phyloP scores from a whole-genome alignment of 2,113 vertebrate species.

The Balaeniceps rex region DNA sequence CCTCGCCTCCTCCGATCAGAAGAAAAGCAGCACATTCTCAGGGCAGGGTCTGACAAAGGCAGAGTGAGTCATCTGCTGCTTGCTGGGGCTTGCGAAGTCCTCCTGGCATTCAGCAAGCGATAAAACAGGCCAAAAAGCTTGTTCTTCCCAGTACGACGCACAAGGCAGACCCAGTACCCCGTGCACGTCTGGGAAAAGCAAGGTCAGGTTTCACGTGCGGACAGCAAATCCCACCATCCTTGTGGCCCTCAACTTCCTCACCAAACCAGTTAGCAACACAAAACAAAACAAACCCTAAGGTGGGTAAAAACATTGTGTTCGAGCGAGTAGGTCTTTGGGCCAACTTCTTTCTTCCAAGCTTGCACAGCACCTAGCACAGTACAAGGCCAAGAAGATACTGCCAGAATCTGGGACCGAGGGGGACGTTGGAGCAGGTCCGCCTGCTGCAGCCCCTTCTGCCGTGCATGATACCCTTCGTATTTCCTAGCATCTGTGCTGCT shows the following conservation, averaged over 20 bases:
- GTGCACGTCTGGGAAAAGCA: neutral
- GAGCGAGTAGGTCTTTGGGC: neutral
- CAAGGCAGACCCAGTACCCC: neutral
- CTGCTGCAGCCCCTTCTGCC: neutral
- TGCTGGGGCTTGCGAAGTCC: conserved; percentile 28
- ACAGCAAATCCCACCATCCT: neutral
- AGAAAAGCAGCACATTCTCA: neutral
- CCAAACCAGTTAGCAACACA: neutral
- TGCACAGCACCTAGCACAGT: neutral
- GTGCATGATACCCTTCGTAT: fast-evolving
- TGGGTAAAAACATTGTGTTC: neutral
- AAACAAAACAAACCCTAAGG: neutral
- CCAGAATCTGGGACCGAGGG: neutral
- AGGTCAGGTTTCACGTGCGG: neutral
- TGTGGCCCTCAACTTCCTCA: neutral
- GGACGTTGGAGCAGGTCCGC: fast-evolving
- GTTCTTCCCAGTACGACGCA: neutral
- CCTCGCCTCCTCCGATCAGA: neutral
- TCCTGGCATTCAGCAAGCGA: neutral
- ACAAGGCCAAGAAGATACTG: neutral
- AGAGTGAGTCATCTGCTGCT: neutral
- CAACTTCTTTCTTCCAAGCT: neutral
- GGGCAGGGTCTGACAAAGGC: conserved; percentile 31
- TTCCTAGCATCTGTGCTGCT: neutral
- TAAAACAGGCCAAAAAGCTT: neutral